Base-by-base conservation (phyloP, 2,113 vertebrate genomes). In the Miniopterus natalensis region DNA sequence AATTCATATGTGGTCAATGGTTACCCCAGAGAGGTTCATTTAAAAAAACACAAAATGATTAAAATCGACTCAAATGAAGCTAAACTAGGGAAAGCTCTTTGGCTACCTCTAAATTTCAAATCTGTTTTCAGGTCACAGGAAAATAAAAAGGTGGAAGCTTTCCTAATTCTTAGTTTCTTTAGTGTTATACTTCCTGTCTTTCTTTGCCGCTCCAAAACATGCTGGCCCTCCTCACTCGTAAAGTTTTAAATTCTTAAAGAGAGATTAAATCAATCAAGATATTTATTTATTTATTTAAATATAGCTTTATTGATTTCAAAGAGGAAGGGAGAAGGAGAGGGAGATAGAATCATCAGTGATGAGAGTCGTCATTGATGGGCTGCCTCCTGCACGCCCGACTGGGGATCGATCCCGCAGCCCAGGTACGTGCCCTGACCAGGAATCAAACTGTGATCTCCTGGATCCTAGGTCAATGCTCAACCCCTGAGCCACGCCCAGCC, bases 91-190 rank as follows among this genome's bases (percentile, higher is more conserved):
- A 78, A 73, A 65, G 18, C 8, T 68, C 25, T 65, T 80, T 36
- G 71, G 53, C n/a, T 61, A 13, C 36, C 47, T 83, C 13, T 61
- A 88, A 85, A 73, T 80, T 70, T 80, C 47, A 74, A 80, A 75
- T 97, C 36, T 75, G 5, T 70, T 45, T 94, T 90, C 63, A 83
- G 14, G 40, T 79, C 45, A 75, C 57, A 92, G 42, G n/a, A 47
- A 87, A 61, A 87, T 6, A 36, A 75, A 86, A 92, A 42, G 6
- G 3, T 86, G 15, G 20, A 59, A 42, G 6, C 2, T 57, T 81
- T 92, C 47, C 10, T 20, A 66, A 45, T 61, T 73, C 53, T 78
- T 66, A 57, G 92, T 42, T 90, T 42, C n/a, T 47, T 78, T 59
- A 45, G 36, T 88, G 83, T 78, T 42, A 53, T 59, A 47, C 13